Conservation (phyloP, 2,888 invertebrate species). For the Mantis religiosa region DNA sequence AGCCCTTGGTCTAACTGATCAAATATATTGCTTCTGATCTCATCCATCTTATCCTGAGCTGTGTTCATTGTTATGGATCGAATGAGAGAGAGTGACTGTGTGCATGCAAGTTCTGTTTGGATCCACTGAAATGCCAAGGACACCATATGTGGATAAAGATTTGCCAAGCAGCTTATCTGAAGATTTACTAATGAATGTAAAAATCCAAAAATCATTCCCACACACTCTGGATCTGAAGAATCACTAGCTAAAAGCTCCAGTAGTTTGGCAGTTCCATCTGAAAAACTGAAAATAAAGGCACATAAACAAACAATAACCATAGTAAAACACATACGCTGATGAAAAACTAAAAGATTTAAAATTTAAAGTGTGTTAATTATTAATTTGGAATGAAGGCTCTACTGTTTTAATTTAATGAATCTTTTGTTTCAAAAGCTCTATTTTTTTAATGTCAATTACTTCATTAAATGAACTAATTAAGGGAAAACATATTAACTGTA, state of each 20-base stretch:
- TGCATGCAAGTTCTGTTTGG: slow-evolving; percentile 40
- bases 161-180: slow-evolving; percentile 43
- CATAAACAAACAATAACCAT: background rate
- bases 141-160: slow-evolving; percentile 45
- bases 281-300: background rate
- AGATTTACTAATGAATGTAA: slow-evolving; percentile 47
- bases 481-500: too few species aligned
- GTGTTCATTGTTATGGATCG: slow-evolving; percentile 10
- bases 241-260: slow-evolving; percentile 31
- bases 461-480: too few species aligned
- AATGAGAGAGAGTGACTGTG: slow-evolving; percentile 25
- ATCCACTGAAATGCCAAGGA: slow-evolving; percentile 49
- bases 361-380: too few species aligned
- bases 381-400: too few species aligned
- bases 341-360: too few species aligned
- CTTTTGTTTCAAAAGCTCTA: too few species aligned
- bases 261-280: slow-evolving; percentile 40
- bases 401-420: too few species aligned
- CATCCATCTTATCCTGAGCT: slow-evolving; percentile 22
- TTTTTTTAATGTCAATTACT: too few species aligned
- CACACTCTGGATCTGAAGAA: slow-evolving; percentile 46
- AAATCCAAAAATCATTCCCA: slow-evolving; percentile 50
- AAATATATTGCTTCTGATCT: slow-evolving; percentile 39
- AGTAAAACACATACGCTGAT: too few species aligned
- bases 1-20: slow-evolving; percentile 42